Percentiles rank a stretch among this genome's conserved stretches.
Evolutionary conservation across 2,797 vertebrate genomes (phyloP).

Genomic region (Leucoraja ocellata): DNA sequence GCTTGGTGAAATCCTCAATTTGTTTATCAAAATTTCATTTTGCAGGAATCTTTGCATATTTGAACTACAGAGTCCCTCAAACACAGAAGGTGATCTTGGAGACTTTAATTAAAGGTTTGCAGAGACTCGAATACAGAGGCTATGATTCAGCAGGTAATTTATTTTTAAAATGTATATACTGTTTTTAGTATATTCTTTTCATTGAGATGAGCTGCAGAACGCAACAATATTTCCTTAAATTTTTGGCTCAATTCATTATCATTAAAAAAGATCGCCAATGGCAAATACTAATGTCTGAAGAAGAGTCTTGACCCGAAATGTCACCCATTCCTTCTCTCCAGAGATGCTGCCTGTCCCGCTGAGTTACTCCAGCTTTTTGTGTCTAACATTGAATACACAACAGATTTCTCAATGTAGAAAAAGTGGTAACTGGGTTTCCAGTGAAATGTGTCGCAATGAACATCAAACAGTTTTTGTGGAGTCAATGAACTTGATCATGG

Average conservation of each 20-base stretch:
- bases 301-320: too few species aligned
- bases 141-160: constrained; percentile 89
- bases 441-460: not conserved
- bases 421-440: not conserved
- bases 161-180: constrained; percentile 5
- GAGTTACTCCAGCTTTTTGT: too few species aligned
- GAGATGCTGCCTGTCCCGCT: too few species aligned
- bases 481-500: not conserved
- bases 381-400: not conserved
- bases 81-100: constrained; percentile 87
- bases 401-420: not conserved
- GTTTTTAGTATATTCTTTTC: not conserved
- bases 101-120: constrained; percentile 83
- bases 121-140: constrained; percentile 91
- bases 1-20: not conserved
- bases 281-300: not conserved
- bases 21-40: not conserved
- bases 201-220: not conserved
- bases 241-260: not conserved
- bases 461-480: not conserved
- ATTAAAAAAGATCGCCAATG: not conserved
- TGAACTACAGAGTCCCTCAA: constrained; percentile 85
- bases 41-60: constrained; percentile 91
- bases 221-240: not conserved
- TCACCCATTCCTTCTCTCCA: too few species aligned